These are phyloP conservation scores for Peromyscus californicus DNA, from an alignment of 2,113 vertebrate species.

Conservation along the genomic window DNA sequence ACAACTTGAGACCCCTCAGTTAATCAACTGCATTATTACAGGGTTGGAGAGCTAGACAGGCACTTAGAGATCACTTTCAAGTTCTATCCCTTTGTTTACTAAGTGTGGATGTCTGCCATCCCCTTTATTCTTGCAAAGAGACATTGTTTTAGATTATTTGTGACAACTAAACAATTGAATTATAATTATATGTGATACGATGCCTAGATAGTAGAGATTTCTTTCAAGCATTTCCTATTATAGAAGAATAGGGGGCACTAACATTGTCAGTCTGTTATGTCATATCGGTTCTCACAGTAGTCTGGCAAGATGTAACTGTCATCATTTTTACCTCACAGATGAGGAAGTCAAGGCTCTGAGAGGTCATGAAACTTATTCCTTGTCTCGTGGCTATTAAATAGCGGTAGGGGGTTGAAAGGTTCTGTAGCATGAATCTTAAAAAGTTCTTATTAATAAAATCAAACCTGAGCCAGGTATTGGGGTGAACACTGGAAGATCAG, in stretches of 20 bases:
- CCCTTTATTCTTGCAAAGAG: neutral
- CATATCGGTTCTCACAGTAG: neutral
- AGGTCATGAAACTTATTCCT: neutral
- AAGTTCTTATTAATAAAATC: too few relatives aligned
- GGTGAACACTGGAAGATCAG: too few relatives aligned
- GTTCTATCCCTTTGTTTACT: neutral
- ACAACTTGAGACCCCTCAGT: neutral
- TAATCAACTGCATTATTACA: neutral
- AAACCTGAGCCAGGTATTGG: too few relatives aligned
- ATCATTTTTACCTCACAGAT: constrained; percentile 1
- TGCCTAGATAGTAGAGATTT: neutral
- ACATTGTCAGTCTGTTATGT: neutral
- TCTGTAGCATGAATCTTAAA: too few relatives aligned
- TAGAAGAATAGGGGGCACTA: neutral
- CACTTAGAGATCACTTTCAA: neutral
- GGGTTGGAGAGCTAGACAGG: neutral
- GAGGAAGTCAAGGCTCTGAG: neutral
- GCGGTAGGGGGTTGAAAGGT: too few relatives aligned
- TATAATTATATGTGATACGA: neutral
- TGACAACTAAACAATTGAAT: neutral
- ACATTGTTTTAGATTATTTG: neutral
- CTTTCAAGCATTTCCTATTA: constrained; percentile 21
- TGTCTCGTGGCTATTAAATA: neutral
- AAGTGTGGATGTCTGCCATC: neutral
- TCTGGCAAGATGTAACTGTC: neutral